Evolutionary conservation across 2,888 invertebrate genomes (phyloP).

Genomic region (Malacosoma neustria): DNA sequence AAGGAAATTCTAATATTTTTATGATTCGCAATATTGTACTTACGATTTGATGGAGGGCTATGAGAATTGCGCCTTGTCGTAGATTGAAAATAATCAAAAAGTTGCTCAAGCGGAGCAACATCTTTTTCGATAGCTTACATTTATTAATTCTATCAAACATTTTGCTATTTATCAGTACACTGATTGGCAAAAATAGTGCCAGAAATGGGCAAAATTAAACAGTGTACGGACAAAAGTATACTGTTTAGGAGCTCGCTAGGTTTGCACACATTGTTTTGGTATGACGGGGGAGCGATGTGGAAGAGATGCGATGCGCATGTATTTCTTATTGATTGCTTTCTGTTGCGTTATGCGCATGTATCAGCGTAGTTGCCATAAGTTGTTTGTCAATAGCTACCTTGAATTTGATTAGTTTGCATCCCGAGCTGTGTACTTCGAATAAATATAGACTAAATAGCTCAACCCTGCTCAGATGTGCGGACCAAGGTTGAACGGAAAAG

Average conservation of each 20-base stretch:
- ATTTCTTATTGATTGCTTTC: slow-evolving; percentile 50
- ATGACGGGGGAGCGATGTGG: slow-evolving; percentile 18
- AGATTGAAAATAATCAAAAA: slow-evolving; percentile 69
- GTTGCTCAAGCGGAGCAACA: slow-evolving; percentile 61
- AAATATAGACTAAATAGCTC: too few species aligned
- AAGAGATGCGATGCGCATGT: slow-evolving; percentile 41
- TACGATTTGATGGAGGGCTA: slow-evolving; percentile 72
- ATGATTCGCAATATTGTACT: slow-evolving; percentile 33
- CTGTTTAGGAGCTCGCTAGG: slow-evolving; percentile 28
- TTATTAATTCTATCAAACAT: slow-evolving; percentile 60
- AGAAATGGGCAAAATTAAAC: too few species aligned
- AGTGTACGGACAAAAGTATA: too few species aligned
- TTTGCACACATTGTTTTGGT: slow-evolving; percentile 46
- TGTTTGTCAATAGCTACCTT: too few species aligned
- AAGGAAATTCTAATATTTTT: slow-evolving; percentile 1
- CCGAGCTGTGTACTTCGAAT: too few species aligned
- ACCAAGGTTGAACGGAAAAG: too few species aligned
- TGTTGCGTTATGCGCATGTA: slow-evolving; percentile 40
- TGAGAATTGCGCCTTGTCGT: slow-evolving; percentile 68
- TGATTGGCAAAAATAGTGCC: too few species aligned
- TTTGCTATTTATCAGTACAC: too few species aligned
- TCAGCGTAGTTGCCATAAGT: too few species aligned
- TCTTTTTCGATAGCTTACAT: slow-evolving; percentile 56
- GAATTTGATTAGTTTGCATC: too few species aligned
- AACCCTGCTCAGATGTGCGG: too few species aligned